Percentiles rank a stretch among this genome's conserved stretches.
phyloP scores from a whole-genome alignment of 1,140 invertebrate genomes.

The Proctacanthus coquilletti region DNA sequence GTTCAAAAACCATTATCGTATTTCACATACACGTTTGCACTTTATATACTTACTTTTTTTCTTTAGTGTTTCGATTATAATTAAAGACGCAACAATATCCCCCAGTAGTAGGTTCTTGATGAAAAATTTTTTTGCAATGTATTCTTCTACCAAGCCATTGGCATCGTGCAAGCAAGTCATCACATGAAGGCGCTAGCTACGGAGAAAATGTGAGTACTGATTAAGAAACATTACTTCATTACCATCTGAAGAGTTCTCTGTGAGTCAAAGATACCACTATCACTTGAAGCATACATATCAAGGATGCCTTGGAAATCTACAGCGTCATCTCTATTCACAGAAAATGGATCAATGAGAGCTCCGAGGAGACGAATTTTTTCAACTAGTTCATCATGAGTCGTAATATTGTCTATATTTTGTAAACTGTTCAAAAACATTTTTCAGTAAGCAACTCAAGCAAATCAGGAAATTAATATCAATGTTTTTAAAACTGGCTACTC shows the following conservation, averaged over 20 bases:
- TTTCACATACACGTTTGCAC: background rate
- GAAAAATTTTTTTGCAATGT: slow-evolving; percentile 33
- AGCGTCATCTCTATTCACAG: slow-evolving; percentile 2
- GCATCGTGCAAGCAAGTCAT: slow-evolving; percentile 33
- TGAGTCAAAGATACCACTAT: too few relatives aligned
- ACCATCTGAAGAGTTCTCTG: too few relatives aligned
- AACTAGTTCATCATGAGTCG: slow-evolving; percentile 3
- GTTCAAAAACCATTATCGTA: too few relatives aligned
- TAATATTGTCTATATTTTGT: too few relatives aligned
- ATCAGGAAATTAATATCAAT: too few relatives aligned
- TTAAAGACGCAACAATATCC: slow-evolving; percentile 45
- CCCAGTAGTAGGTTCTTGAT: slow-evolving; percentile 32
- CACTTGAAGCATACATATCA: slow-evolving; percentile 5
- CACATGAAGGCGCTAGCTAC: slow-evolving; percentile 34
- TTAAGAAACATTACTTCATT: too few relatives aligned
- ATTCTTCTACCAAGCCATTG: slow-evolving; percentile 25
- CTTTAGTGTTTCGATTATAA: slow-evolving; percentile 23
- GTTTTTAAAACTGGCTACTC: too few relatives aligned
- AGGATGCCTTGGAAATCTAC: slow-evolving; percentile 5
- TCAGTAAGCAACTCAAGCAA: too few relatives aligned
- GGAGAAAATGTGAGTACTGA: too few relatives aligned
- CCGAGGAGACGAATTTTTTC: slow-evolving; percentile 11
- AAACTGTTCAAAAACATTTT: too few relatives aligned
- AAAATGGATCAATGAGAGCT: slow-evolving; percentile 11
- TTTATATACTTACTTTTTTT: background rate